Evolutionary conservation across 1,140 invertebrate genomes (phyloP).

Genomic region (Xylocopa sonorina): DNA sequence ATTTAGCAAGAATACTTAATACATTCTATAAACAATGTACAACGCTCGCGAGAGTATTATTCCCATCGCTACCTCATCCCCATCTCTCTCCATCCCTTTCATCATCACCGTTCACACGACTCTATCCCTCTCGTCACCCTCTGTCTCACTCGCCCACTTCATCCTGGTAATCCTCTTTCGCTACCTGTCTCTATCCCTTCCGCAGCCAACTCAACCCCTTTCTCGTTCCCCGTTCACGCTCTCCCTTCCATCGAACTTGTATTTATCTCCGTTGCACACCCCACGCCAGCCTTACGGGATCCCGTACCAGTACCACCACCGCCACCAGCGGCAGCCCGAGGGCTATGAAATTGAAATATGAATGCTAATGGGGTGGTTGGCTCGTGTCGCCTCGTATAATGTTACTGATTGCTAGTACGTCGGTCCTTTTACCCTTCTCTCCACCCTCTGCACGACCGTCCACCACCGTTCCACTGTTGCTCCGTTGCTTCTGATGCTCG

Average conservation of each 20-base stretch:
- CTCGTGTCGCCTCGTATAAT: constrained; percentile 64
- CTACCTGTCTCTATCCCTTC: constrained; percentile 22
- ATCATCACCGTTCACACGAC: constrained; percentile 2
- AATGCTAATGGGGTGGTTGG: constrained; percentile 72
- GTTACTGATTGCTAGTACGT: constrained; percentile 62
- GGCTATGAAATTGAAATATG: constrained; percentile 75
- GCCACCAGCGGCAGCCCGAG: constrained; percentile 59
- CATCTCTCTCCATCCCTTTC: constrained; percentile 6
- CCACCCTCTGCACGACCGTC: background rate
- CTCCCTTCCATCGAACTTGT: constrained; percentile 54
- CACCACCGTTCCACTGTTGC: background rate
- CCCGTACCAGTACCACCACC: too few species aligned
- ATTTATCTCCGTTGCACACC: constrained; percentile 57
- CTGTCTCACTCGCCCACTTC: background rate
- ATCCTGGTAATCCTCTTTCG: constrained; percentile 49
- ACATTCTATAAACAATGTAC: background rate
- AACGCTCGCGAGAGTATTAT: background rate
- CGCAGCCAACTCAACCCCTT: background rate
- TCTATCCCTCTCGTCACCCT: background rate
- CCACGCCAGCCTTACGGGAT: constrained; percentile 50
- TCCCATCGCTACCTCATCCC: constrained; percentile 10
- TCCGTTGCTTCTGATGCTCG: constrained; percentile 11
- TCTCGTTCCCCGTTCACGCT: constrained; percentile 27
- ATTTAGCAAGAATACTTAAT: background rate
- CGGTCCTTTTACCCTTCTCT: constrained; percentile 40